Conservation (phyloP, 2,797 vertebrate genomes). For the Calcarius lapponicus region DNA sequence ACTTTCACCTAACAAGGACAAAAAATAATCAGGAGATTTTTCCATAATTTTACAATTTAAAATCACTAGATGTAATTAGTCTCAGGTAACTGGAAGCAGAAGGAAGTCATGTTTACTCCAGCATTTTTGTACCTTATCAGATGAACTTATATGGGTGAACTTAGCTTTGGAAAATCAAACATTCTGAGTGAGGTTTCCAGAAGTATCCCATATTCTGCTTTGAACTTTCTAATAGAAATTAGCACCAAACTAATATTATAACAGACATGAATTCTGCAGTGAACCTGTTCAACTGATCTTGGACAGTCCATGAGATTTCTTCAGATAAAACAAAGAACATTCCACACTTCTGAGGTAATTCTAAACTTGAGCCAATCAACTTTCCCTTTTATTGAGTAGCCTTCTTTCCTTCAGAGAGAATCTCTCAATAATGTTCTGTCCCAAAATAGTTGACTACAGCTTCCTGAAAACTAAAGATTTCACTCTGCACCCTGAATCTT, state of each 20-base stretch:
- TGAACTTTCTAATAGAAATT: not conserved
- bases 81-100: conserved; percentile 23
- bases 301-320: not conserved
- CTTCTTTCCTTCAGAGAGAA: not conserved
- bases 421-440: not conserved
- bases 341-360: not conserved
- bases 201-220: not conserved
- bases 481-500: not conserved
- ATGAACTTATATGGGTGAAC: not conserved
- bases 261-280: not conserved
- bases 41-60: not conserved
- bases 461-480: not conserved
- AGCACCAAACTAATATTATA: not conserved
- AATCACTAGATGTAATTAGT: not conserved
- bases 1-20: not conserved
- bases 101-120: not conserved
- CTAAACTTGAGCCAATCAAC: not conserved
- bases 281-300: not conserved
- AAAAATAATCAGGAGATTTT: not conserved
- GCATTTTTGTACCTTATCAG: not conserved
- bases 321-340: not conserved
- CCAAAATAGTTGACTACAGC: not conserved
- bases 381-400: not conserved
- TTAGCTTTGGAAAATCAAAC: not conserved
- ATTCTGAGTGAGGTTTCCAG: not conserved